These are phyloP conservation scores for Uropsilus gracilis DNA, from an alignment of 2,113 vertebrate genomes.

Conservation along the genomic window DNA sequence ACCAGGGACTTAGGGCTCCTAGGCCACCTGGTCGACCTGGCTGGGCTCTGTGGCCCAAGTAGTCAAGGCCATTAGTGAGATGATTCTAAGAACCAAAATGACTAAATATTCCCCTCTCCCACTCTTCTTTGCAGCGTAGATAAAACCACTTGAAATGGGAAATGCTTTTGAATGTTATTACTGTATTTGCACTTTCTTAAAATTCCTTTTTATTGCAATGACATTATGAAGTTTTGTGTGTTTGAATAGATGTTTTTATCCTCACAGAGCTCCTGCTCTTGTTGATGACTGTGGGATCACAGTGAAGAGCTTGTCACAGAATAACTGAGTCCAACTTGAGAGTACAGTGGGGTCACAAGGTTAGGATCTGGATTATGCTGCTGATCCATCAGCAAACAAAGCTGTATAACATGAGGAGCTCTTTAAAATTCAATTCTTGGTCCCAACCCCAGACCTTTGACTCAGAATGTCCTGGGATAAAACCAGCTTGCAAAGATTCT, in stretches of 20 bases:
- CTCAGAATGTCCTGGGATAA: background rate
- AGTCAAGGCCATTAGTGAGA: conserved; percentile 36
- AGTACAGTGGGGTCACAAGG: background rate
- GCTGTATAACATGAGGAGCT: background rate
- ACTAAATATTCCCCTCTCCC: background rate
- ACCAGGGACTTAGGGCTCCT: background rate
- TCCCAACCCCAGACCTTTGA: background rate
- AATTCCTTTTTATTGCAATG: conserved; percentile 54
- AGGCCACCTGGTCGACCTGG: background rate
- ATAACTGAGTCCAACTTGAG: background rate
- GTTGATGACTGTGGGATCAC: conserved; percentile 18
- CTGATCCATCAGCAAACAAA: background rate
- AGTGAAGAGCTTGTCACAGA: background rate
- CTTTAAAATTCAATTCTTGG: conserved; percentile 31
- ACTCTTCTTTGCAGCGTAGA: conserved; percentile 33
- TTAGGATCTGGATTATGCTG: background rate
- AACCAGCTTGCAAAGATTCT: conserved; percentile 31
- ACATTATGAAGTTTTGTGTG: background rate
- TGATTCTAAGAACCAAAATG: conserved; percentile 43
- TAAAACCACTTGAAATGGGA: conserved; percentile 26
- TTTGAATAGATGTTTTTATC: conserved; percentile 64
- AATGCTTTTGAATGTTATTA: conserved; percentile 36
- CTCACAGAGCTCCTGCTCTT: conserved; percentile 1
- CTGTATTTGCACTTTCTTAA: conserved; percentile 43
- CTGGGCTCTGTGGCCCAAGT: conserved; percentile 44